Evolutionary conservation across 92 coral and sea anemone species (phyloP), one percentile per base, ranked within the genome.

Genomic region (Porites rus): DNA sequence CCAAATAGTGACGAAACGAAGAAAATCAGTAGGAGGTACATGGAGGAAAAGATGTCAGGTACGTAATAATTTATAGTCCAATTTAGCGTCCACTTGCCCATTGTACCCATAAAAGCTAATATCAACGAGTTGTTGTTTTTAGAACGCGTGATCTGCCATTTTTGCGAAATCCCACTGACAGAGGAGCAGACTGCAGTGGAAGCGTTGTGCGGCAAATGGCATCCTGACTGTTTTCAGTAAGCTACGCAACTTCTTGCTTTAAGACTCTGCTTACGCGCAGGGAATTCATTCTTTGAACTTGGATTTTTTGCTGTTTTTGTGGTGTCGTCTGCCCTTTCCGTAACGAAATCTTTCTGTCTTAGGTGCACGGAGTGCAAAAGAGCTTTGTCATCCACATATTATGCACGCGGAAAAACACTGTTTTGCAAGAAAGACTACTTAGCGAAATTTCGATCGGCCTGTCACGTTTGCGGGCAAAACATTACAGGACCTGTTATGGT

Each of bases 401-500:
- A 86, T 86, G 95, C 95, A 54, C 84, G 98, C 51, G 96, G 92
- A 31, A 90, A 89, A 21, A 88, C 90, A 46, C 81, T 96, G 11
- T 93, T 82, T 69, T 96, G 99, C 88, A 93, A 82, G 83, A 93
- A 92, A 56, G 99, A 96, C 89, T 96, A 96, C 86, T 77, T 86
- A 13, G 60, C 81, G 10, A 91, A 86, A 74, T 95, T 91, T 72
- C 88, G 83, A 31, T 83, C 92, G 20, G 85, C 86, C 38, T 96
- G 99, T 78, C 99, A 96, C 75, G 87, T 88, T 38, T 96, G 99
- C 78, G 90, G 77, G 43, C 91, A 87, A 54, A 91, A 90, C 66
- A 95, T 96, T 65, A 95, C 98, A 13, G 99, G 99, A 51, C 99
- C 97, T 8, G 94, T 96, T 5, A 95, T 96, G 94, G 98, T 96